These are phyloP conservation scores for Tetragonula carbonaria DNA, from an alignment of 2,888 invertebrate genomes.

Conservation along the genomic window DNA sequence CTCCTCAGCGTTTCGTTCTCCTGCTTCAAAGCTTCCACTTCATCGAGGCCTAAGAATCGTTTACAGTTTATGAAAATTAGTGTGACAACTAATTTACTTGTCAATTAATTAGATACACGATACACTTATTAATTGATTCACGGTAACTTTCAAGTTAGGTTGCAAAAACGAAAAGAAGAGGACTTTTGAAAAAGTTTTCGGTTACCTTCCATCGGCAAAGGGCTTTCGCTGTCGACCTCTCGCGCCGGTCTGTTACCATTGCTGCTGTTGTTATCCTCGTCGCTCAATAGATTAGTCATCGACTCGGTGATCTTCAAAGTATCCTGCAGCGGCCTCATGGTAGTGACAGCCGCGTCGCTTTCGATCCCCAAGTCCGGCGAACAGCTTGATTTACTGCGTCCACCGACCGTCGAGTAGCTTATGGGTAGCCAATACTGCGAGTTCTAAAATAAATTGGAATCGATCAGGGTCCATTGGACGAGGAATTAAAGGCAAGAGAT, in stretches of 20 bases:
- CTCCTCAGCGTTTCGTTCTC: conserved; percentile 90
- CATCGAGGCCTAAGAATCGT: conserved; percentile 78
- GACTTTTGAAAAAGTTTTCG: not conserved
- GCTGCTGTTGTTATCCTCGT: conserved; percentile 76
- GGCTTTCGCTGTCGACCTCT: conserved; percentile 78
- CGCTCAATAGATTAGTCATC: conserved; percentile 82
- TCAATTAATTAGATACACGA: no score
- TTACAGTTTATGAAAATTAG: not conserved
- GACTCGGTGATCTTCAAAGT: conserved; percentile 82
- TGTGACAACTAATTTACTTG: no score
- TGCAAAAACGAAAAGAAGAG: not conserved
- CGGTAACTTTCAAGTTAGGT: not conserved
- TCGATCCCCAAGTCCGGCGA: conserved; percentile 96
- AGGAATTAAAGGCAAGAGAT: no score
- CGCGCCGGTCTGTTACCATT: conserved; percentile 70
- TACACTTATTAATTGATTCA: no score
- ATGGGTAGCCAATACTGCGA: conserved; percentile 80
- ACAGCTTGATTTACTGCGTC: conserved; percentile 81
- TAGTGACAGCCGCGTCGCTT: conserved; percentile 86
- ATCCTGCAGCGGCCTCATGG: conserved; percentile 79
- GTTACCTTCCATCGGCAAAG: conserved; percentile 80
- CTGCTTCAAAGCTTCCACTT: conserved; percentile 85
- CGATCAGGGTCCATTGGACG: not conserved
- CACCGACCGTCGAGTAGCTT: conserved; percentile 76
- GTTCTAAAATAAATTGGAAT: conserved; percentile 67